These are phyloP conservation scores for Ceryle rudis DNA, from an alignment of 2,797 vertebrate species.

Conservation along the genomic window DNA sequence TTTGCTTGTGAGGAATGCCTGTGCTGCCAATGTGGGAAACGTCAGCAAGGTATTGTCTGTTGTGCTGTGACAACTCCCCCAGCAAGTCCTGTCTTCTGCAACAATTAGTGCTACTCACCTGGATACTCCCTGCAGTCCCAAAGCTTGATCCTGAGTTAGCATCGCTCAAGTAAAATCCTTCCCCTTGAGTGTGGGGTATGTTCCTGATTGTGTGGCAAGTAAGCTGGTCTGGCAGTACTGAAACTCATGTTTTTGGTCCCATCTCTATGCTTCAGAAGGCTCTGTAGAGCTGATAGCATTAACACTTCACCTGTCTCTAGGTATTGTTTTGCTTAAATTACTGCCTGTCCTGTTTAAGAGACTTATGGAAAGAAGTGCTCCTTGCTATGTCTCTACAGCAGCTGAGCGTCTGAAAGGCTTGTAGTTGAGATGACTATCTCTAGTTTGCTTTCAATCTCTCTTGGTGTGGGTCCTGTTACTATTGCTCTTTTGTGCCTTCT, in stretches of 20 bases:
- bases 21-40: not conserved
- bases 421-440: not conserved
- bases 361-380: not conserved
- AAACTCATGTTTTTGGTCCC: not conserved
- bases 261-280: not conserved
- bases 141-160: not conserved
- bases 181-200: fast-evolving
- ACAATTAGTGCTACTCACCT: not conserved
- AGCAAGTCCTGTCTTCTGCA: not conserved
- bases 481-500: not conserved
- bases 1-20: not conserved
- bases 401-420: not conserved
- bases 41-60: fast-evolving
- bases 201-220: not conserved
- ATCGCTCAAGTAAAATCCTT: not conserved
- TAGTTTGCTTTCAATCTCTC: fast-evolving
- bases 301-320: not conserved
- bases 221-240: not conserved
- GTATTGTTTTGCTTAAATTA: not conserved
- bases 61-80: not conserved
- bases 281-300: not conserved
- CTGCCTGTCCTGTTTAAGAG: not conserved
- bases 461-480: not conserved
- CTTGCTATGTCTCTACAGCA: not conserved
- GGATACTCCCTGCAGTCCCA: not conserved